A percentile compares a stretch with the other conserved stretches of the same genome.
These are phyloP conservation scores for Cercocebus atys DNA, from an alignment of 2,113 vertebrate species.

Conservation along the genomic window DNA sequence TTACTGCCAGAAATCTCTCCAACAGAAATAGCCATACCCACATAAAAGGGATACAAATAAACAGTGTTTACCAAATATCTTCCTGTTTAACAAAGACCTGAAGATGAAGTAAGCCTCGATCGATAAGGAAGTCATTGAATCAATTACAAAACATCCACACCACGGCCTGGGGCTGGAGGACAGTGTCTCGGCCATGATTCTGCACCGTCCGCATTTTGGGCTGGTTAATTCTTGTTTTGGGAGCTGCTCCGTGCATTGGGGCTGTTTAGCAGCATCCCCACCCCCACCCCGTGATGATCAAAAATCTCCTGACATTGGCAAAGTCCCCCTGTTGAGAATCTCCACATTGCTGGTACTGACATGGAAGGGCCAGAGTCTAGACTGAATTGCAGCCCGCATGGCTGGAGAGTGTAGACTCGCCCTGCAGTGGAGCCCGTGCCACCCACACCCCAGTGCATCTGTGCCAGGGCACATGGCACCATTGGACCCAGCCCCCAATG, in stretches of 20 bases:
- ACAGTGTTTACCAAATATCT: background rate
- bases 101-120: background rate
- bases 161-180: too few species aligned
- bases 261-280: accelerated
- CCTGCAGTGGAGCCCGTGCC: background rate
- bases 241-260: background rate
- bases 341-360: background rate
- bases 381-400: background rate
- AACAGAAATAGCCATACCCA: background rate
- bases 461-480: background rate
- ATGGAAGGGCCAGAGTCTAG: background rate
- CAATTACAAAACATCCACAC: background rate
- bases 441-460: background rate
- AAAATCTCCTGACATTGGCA: background rate
- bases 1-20: background rate
- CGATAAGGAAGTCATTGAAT: background rate
- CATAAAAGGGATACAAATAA: accelerated
- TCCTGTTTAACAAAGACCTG: background rate
- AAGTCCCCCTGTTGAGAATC: background rate
- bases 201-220: background rate
- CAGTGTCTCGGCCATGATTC: too few species aligned
- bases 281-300: accelerated
- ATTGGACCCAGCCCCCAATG: background rate
- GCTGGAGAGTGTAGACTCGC: background rate
- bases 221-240: background rate